Evolutionary conservation across 2,113 vertebrate species (phyloP).

Genomic region (Petrocephalus zakoni): DNA sequence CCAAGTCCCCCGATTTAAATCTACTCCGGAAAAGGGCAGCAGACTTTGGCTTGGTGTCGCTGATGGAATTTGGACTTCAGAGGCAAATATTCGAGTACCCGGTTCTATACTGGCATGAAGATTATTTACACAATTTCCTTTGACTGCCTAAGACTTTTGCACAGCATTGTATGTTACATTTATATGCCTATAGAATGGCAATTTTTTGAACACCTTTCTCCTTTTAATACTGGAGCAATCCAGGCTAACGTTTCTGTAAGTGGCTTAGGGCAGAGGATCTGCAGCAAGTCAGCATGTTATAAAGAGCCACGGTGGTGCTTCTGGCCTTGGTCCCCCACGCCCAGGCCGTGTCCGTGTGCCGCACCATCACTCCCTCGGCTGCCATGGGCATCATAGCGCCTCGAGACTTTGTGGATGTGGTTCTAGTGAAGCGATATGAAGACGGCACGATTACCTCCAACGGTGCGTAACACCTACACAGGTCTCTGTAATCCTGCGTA

Average conservation of each 20-base stretch:
- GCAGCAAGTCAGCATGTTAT: not conserved
- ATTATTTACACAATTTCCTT: not conserved
- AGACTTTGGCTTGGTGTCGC: not conserved
- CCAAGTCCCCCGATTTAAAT: not conserved
- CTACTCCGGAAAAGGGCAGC: not conserved
- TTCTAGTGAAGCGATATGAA: constrained; percentile 72
- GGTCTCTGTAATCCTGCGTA: too few relatives aligned
- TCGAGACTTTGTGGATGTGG: constrained; percentile 61
- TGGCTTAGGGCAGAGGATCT: too few relatives aligned
- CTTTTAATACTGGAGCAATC: not conserved
- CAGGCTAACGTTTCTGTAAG: too few relatives aligned
- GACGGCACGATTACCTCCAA: constrained; percentile 78
- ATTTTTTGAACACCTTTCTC: not conserved
- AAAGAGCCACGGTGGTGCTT: not conserved
- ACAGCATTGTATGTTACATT: not conserved
- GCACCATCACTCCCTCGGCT: constrained; percentile 80
- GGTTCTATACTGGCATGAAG: not conserved
- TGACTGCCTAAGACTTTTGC: not conserved
- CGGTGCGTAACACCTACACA: constrained; percentile 13
- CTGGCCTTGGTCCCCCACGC: constrained; percentile 29
- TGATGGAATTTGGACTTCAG: not conserved
- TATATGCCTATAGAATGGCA: not conserved
- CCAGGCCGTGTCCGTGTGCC: constrained; percentile 71
- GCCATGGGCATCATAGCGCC: constrained; percentile 91
- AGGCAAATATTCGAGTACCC: not conserved